A percentile compares a stretch with the other conserved stretches of the same genome.
Evolutionary conservation across 2,888 invertebrate species (phyloP).

Genomic region (Xylota sylvarum): DNA sequence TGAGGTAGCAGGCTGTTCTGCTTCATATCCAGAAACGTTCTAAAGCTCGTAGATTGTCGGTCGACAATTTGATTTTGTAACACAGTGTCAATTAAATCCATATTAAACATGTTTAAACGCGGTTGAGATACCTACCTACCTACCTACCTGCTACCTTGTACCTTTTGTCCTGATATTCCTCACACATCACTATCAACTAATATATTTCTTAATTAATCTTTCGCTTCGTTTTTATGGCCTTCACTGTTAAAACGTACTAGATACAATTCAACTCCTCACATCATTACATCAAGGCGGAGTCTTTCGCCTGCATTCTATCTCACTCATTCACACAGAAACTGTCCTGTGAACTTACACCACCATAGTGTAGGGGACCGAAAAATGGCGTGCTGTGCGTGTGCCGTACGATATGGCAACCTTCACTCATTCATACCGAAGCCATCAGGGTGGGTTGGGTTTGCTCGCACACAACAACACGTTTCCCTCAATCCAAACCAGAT

Average conservation of each 20-base stretch:
- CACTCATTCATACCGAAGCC: slow-evolving; percentile 4
- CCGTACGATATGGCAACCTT: slow-evolving; percentile 52
- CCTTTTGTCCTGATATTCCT: no score
- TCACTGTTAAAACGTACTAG: slow-evolving; percentile 34
- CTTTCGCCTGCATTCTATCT: slow-evolving; percentile 14
- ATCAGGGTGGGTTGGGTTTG: slow-evolving; percentile 40
- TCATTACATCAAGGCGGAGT: slow-evolving; percentile 31
- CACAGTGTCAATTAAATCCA: no score
- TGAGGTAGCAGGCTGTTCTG: no score
- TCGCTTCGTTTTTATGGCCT: not conserved
- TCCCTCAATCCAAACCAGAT: slow-evolving; percentile 50
- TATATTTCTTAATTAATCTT: not conserved
- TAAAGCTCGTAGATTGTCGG: no score
- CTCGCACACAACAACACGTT: slow-evolving; percentile 23
- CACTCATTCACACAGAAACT: not conserved
- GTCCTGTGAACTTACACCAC: slow-evolving; percentile 14
- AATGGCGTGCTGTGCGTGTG: slow-evolving; percentile 65
- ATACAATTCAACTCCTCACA: not conserved
- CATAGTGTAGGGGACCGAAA: slow-evolving; percentile 46
- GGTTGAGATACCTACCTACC: no score
- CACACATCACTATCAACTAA: no score
- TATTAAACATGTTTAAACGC: no score
- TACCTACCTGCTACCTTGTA: no score
- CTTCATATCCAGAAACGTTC: no score
- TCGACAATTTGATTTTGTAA: no score